A percentile compares a stretch with the other conserved stretches of the same genome.
Evolutionary conservation across 2,888 invertebrate genomes (phyloP).

Genomic region (Aphelenchoides bicaudatus): DNA sequence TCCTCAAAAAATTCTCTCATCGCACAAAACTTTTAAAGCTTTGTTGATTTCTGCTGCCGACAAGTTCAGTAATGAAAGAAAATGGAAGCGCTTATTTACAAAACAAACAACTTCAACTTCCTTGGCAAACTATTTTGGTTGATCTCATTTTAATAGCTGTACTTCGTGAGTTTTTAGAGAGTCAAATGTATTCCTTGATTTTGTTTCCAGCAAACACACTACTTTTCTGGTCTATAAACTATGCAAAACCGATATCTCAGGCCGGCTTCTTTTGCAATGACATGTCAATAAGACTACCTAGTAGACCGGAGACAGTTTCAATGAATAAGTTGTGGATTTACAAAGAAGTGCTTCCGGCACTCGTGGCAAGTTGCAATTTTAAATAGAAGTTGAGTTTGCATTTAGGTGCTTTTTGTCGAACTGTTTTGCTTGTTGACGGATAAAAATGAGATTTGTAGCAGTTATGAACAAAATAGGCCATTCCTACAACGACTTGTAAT

Average conservation of each 20-base stretch:
- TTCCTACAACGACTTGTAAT: not conserved
- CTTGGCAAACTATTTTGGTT: no score
- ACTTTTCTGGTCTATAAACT: not conserved
- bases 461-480: conserved; percentile 1
- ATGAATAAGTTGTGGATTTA: not conserved
- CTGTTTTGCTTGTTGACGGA: not conserved
- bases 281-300: not conserved
- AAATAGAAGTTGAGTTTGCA: not conserved
- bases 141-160: no score
- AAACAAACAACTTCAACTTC: no score
- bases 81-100: no score
- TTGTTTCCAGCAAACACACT: not conserved
- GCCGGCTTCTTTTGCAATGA: conserved; percentile 14
- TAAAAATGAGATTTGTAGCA: not conserved
- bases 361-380: not conserved
- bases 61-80: no score
- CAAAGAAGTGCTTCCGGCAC: not conserved
- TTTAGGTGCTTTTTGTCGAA: conserved; percentile 5
- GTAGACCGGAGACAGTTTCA: not conserved
- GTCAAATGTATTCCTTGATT: no score
- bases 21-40: no score
- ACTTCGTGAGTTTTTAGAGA: no score
- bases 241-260: not conserved
- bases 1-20: no score
- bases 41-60: no score